Evolutionary conservation across 2,113 vertebrate species (phyloP), one percentile per base, ranked within the genome.

Genomic region (Charadrius vociferus): DNA sequence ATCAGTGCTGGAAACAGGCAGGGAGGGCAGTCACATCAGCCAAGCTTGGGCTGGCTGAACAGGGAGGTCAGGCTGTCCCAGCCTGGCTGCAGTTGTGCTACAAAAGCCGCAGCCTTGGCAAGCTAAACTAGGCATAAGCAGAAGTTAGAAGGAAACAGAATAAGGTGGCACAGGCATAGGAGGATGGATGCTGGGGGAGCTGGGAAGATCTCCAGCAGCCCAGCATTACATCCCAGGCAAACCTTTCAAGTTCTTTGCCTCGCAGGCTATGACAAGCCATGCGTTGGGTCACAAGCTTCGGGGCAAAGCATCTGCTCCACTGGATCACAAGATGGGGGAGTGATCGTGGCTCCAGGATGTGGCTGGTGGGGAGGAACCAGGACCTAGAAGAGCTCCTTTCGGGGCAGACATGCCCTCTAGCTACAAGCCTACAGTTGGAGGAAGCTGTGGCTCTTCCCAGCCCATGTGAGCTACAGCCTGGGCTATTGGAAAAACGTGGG

Each of bases 191-290:
- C 36, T 49, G 67, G 29, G 3, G 5, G 23, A 8, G 24, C 29
- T 91, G 70, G 59, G 65, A 85, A 89, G 26, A 23, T 91, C 62
- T 85, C 45, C 61, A 89, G 68, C 61, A 88, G 58, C 30, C 36
- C 49, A 86, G 71, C 27, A 5, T 85, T 79, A 65, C 45, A 80
- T 72, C 30, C 14, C 18, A 79, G 58, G 30, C 66, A 95, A 81
- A 84, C n/a, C n/a, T 95, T 93, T 95, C 37, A 73, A 93, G 93
- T 85, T 90, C 52, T 88, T 91, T 90, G 78, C 93, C 87, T 88
- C 78, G 49, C 20, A 45, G 89, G 72, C 71, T 90, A 14, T 92
- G 63, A 77, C 32, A 73, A 94, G 26, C 79, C 65, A 86, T 39
- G 65, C 55, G 43, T 67, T 86, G 32, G 16, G 32, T 96, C 84